Percentiles rank a stretch among this genome's conserved stretches.
These are phyloP conservation scores for Teleiodes luculella DNA, from an alignment of 2,888 invertebrate genomes.

Conservation along the genomic window DNA sequence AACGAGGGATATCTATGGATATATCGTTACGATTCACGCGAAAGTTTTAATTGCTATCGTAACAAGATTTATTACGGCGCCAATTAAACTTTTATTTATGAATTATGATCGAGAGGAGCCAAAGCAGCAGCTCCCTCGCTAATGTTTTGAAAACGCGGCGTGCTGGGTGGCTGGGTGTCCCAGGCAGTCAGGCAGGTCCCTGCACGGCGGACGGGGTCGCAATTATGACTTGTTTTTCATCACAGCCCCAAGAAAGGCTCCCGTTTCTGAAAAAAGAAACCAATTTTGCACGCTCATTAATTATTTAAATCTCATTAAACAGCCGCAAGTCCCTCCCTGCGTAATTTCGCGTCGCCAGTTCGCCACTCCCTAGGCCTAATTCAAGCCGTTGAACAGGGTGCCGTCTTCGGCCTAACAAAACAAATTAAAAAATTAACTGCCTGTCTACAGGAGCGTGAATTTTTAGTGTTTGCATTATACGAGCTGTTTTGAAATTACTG, in stretches of 20 bases:
- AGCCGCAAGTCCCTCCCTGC: constrained; percentile 64
- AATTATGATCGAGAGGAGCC: constrained; percentile 41
- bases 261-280: constrained; percentile 68
- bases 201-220: constrained; percentile 50
- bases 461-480: not conserved
- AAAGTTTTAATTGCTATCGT: constrained; percentile 47
- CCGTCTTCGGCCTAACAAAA: constrained; percentile 12
- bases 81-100: constrained; percentile 59
- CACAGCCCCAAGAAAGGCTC: constrained; percentile 52
- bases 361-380: constrained; percentile 51
- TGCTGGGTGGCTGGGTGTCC: too few species aligned
- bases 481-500: not conserved
- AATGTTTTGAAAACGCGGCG: constrained; percentile 30
- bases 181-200: too few species aligned
- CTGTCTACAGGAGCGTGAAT: constrained; percentile 1
- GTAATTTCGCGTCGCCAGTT: constrained; percentile 59
- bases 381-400: constrained; percentile 51
- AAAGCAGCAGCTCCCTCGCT: constrained; percentile 33
- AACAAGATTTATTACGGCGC: constrained; percentile 49
- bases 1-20: not conserved
- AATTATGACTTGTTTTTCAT: constrained; percentile 70
- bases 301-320: constrained; percentile 79
- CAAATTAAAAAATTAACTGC: constrained; percentile 19
- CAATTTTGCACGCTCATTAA: constrained; percentile 78
- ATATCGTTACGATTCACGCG: constrained; percentile 21